Conservation (phyloP, 2,888 invertebrate genomes). For the Unio pictorum region DNA sequence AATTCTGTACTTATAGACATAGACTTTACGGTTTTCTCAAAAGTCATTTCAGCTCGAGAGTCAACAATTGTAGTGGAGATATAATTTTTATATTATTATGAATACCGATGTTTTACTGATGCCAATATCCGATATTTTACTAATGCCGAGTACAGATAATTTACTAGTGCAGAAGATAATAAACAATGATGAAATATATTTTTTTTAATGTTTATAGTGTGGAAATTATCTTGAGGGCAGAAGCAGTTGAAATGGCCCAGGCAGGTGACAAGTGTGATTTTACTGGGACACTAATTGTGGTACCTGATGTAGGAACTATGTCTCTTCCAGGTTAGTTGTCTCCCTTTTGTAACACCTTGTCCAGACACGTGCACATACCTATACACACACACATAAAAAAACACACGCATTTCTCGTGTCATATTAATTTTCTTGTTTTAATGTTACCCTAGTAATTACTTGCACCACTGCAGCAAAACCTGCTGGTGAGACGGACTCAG, state of each 20-base stretch:
- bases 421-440: too few species aligned
- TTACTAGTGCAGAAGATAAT: slow-evolving; percentile 76
- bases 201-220: slow-evolving; percentile 74
- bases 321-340: slow-evolving; percentile 79
- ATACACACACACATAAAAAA: too few species aligned
- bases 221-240: slow-evolving; percentile 94
- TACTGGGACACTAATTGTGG: slow-evolving; percentile 95
- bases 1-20: too few species aligned
- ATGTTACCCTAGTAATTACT: too few species aligned
- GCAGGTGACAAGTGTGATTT: slow-evolving; percentile 91
- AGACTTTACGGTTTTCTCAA: too few species aligned
- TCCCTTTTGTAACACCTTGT: too few species aligned
- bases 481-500: too few species aligned
- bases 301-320: slow-evolving; percentile 94
- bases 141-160: not conserved
- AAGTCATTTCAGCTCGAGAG: too few species aligned
- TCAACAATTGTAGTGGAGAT: too few species aligned
- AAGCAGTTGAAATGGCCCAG: slow-evolving; percentile 96
- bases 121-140: not conserved
- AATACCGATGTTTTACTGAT: not conserved
- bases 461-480: too few species aligned
- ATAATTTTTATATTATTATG: not conserved
- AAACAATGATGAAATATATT: not conserved
- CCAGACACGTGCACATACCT: not conserved
- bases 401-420: too few species aligned